Evolutionary conservation across 2,113 vertebrate genomes (phyloP).

Genomic region (Corythornis vintsioides): DNA sequence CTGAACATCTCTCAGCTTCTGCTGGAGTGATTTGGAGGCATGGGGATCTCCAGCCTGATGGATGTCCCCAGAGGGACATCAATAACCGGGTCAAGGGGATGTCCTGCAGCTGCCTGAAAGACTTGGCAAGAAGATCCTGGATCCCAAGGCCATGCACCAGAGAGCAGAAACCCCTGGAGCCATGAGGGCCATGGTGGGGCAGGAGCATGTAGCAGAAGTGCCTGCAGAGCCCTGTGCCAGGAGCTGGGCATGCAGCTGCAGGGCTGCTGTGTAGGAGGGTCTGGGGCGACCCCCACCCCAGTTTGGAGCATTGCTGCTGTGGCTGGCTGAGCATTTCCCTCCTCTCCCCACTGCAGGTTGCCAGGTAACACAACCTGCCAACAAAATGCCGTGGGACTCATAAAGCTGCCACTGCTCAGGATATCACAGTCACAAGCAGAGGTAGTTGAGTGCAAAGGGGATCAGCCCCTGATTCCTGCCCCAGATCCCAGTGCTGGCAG

Average conservation of each 20-base stretch:
- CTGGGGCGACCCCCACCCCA: neutral
- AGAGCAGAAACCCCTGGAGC: neutral
- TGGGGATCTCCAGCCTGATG: neutral
- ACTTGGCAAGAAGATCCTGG: neutral
- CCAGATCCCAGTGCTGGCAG: rapidly evolving
- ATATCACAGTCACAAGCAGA: neutral
- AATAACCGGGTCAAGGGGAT: neutral
- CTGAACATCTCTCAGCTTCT: neutral
- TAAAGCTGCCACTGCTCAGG: neutral
- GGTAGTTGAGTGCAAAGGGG: neutral
- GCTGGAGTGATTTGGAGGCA: neutral
- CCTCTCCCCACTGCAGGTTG: constrained; percentile 54
- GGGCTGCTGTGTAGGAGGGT: neutral
- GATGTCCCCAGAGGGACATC: neutral
- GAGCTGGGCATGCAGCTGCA: neutral
- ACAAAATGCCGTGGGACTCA: constrained; percentile 19
- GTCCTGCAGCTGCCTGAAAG: neutral
- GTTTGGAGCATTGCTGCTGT: neutral
- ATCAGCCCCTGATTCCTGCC: neutral
- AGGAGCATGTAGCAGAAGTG: rapidly evolving
- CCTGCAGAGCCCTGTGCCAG: neutral
- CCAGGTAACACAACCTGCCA: constrained; percentile 63
- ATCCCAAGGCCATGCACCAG: rapidly evolving
- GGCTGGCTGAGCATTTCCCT: neutral
- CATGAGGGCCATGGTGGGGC: neutral